These are phyloP conservation scores for Liposcelis brunnea DNA, from an alignment of 2,888 invertebrate genomes.

Conservation along the genomic window DNA sequence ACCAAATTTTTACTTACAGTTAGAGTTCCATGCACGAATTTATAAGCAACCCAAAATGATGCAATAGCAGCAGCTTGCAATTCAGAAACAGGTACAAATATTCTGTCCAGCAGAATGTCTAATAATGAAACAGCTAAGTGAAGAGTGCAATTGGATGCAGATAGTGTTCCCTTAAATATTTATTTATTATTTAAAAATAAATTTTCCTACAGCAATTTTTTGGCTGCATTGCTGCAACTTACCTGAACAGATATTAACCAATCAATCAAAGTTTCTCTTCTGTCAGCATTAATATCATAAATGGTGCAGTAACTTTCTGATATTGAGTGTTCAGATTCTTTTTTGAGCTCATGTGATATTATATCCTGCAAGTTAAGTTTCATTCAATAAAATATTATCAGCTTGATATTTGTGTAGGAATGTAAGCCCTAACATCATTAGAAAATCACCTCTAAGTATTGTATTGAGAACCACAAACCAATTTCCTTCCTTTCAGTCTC, in stretches of 20 bases:
- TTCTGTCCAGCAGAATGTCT: conserved; percentile 1
- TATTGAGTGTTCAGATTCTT: conserved; percentile 10
- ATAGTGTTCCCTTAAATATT: background rate
- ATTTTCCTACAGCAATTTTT: background rate
- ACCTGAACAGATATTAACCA: conserved; percentile 13
- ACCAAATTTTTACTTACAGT: background rate
- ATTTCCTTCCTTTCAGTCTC: too few species aligned
- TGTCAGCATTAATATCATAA: background rate
- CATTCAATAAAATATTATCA: too few species aligned
- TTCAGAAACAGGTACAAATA: background rate
- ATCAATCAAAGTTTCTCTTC: conserved; percentile 12
- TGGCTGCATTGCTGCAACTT: background rate
- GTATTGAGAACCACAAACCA: too few species aligned
- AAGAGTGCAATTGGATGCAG: too few species aligned
- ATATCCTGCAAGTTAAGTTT: conserved; percentile 12
- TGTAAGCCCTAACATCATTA: too few species aligned
- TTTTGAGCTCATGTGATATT: conserved; percentile 9
- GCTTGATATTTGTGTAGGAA: too few species aligned
- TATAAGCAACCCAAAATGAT: conserved; percentile 7
- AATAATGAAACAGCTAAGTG: conserved; percentile 5
- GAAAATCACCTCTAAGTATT: too few species aligned
- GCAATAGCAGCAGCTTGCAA: background rate
- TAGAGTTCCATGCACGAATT: background rate
- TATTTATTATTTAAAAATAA: background rate
- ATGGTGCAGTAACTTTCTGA: conserved; percentile 4